Evolutionary conservation across 2,888 invertebrate genomes (phyloP), one percentile per base, ranked within the genome.

Genomic region (Noctua fimbriata): DNA sequence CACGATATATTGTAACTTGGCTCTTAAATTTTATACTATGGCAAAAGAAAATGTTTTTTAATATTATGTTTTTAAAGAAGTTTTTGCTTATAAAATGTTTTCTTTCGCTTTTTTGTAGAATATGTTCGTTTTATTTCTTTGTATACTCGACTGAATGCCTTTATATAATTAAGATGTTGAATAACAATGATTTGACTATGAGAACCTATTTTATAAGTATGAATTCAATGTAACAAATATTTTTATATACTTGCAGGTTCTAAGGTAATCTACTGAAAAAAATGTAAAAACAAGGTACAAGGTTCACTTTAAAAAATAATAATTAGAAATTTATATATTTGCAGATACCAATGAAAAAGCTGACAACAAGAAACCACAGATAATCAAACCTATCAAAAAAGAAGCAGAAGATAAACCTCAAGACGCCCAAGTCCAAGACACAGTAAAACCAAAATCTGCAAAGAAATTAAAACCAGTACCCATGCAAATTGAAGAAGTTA

Each of bases 401-500:
- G 72, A 82, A 79, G 58, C 70, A 66, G 79, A 82, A 74, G 76
- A 71, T 32, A 73, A 67, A 52, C 66, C 69, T n/a, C n/a, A 83
- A 69, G 80, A 69, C 28, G 58, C 21, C 28, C 21, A 66, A 73
- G 24, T 44, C 6, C 49, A 83, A 71, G 78, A 83, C 72, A n/a
- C 9, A 5, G 36, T 12, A 65, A 72, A 76, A 69, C 69, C 24
- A 67, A 77, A 88, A 75, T 79, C 81, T 83, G 90, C 89, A 66
- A 93, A 82, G 74, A 89, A 92, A 90, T 85, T 78, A 16, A 94
- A 91, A 88, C 91, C 97, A 2, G 94, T 94, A 66, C 97, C 97
- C 63, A 97, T 97, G 89, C 97, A 97, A 92, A 97, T 98, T 79
- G 97, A 98, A 93, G 96, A 97, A 82, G 95, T 97, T 71, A 97